Conservation (phyloP, 2,113 vertebrate species). For the Labeo rohita region DNA sequence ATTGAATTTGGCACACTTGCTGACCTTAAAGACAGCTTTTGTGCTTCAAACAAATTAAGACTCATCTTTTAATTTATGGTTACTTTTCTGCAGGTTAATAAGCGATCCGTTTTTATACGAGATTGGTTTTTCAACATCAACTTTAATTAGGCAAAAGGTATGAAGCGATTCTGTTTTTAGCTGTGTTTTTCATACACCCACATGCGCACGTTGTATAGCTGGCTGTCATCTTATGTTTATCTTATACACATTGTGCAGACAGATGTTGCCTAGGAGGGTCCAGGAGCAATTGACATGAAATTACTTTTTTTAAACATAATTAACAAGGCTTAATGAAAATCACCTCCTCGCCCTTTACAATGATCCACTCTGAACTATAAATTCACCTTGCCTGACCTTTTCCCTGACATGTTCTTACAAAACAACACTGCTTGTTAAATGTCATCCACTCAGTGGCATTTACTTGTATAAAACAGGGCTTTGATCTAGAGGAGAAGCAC, state of each 20-base stretch:
- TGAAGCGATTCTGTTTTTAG: conserved; percentile 16
- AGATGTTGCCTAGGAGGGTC: conserved; percentile 6
- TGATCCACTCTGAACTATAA: conserved; percentile 47
- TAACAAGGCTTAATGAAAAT: conserved; percentile 59
- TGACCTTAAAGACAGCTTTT: conserved; percentile 29
- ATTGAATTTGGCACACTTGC: background rate
- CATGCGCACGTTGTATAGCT: background rate
- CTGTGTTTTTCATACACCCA: conserved; percentile 5
- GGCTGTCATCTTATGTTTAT: conserved; percentile 26
- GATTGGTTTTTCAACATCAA: background rate
- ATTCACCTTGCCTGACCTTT: conserved; percentile 57
- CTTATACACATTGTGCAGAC: background rate
- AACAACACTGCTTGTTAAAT: conserved; percentile 57
- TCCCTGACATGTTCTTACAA: conserved; percentile 48
- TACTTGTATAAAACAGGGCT: conserved; percentile 59
- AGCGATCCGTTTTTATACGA: background rate
- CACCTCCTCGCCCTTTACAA: conserved; percentile 50
- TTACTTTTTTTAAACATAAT: conserved; percentile 50
- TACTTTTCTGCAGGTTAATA: conserved; percentile 2
- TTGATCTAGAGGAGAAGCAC: conserved; percentile 36
- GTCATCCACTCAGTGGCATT: conserved; percentile 60
- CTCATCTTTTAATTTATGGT: background rate
- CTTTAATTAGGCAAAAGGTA: conserved; percentile 31
- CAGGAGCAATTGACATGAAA: conserved; percentile 32
- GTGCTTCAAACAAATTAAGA: conserved; percentile 21